Evolutionary conservation across 2,888 invertebrate species (phyloP), one percentile per base, ranked within the genome.

Genomic region (Tachina lurida): DNA sequence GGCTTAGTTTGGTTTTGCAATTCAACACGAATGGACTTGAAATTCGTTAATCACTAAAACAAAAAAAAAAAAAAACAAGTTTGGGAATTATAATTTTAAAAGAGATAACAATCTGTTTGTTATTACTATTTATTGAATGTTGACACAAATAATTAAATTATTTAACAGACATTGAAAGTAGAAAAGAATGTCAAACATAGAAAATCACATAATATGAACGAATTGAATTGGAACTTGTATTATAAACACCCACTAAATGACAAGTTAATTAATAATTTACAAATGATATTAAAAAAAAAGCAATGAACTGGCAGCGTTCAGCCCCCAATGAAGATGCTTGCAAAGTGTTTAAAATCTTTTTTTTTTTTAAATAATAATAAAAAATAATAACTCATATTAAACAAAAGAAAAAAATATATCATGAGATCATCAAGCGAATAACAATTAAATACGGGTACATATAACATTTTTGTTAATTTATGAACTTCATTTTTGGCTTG

Each of bases 241-340:
- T 31, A 31, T 43, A 73, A 70, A 84, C 84, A 84, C 79, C 74
- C 84, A 84, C 79, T 68, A 75, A 71, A 75, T 70, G 49, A 22
- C 47, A 56, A 75, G 17, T 71, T 67, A 73, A 62, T 73, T 67
- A 76, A 58, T 52, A 76, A 71, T 79, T 76, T 65, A 5, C 58
- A 79, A 63, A 67, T 17, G 49, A 62, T 62, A 22, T 62, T 43
- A 43, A 60, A 71, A 63, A 13, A 54, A 31, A 67, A n/a, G n/a
- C 31, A 62, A 74, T 12, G 15, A 68, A 81, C 62, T 39, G 62
- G 54, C 47, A 17, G 31, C 65, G 19, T 67, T 17, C 49, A 54
- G 52, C 65, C 56, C 13, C 60, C 47, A 77, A 83, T 22, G 77
- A 77, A 84, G 83, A 84, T 73, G 77, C 58, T 49, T 62, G 75